Conservation (phyloP, 1,140 invertebrate genomes). For the Diabrotica virgifera region DNA sequence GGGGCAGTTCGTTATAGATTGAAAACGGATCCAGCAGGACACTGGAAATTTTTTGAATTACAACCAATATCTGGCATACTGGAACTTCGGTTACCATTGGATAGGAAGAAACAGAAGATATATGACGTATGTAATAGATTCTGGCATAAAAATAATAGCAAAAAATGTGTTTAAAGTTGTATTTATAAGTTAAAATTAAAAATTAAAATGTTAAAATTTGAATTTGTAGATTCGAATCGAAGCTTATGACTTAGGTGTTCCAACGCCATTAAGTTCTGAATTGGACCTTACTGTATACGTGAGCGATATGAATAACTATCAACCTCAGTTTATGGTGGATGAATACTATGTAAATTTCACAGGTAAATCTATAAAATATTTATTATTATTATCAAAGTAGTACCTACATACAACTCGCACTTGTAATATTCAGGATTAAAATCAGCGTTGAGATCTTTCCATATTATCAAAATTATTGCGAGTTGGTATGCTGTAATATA, state of each 20-base stretch:
- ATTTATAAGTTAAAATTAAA: too few species aligned
- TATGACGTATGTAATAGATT: conserved; percentile 65
- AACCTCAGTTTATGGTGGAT: conserved; percentile 80
- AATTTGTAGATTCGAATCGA: conserved; percentile 75
- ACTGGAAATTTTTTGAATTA: conserved; percentile 78
- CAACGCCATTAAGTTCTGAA: conserved; percentile 81
- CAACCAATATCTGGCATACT: conserved; percentile 75
- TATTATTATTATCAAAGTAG: too few species aligned
- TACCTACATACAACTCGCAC: not conserved
- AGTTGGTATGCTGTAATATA: too few species aligned
- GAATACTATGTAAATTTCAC: conserved; percentile 73
- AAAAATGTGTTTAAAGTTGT: too few species aligned
- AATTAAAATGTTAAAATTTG: not conserved
- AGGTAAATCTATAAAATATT: conserved; percentile 42
- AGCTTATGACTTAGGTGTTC: conserved; percentile 82
- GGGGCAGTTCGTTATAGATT: conserved; percentile 82
- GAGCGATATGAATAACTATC: conserved; percentile 84
- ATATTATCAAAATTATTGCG: too few species aligned
- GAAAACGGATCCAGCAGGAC: conserved; percentile 73
- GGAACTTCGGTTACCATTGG: conserved; percentile 65
- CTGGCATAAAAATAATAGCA: too few species aligned
- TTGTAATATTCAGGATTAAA: not conserved
- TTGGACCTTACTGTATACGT: conserved; percentile 87
- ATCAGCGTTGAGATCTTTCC: too few species aligned
- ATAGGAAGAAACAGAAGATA: conserved; percentile 81